Conservation (phyloP, 2,888 invertebrate genomes). For the Noctuana brunneofusca region DNA sequence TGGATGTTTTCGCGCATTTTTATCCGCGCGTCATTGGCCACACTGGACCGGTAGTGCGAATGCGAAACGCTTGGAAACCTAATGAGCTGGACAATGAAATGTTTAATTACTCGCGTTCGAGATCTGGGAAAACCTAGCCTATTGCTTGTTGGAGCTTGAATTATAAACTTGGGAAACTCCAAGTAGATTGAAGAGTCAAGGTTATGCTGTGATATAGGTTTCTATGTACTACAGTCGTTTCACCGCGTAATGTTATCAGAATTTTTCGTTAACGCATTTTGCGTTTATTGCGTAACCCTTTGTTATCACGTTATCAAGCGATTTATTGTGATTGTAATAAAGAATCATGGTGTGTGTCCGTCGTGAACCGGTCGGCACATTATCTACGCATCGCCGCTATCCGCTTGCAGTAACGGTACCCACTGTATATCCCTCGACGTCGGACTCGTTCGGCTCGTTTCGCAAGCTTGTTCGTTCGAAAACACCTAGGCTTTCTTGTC, state of each 20-base stretch:
- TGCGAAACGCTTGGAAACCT: conserved; percentile 43
- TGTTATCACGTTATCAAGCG: conserved; percentile 31
- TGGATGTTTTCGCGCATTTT: conserved; percentile 76
- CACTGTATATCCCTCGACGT: conserved; percentile 37
- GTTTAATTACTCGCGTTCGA: conserved; percentile 35
- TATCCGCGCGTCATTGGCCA: conserved; percentile 62
- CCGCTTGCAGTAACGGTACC: conserved; percentile 71
- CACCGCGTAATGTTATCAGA: conserved; percentile 19
- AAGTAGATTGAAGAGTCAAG: neutral
- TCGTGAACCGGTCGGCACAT: conserved; percentile 62
- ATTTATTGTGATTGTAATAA: conserved; percentile 30
- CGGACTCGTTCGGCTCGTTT: conserved; percentile 21
- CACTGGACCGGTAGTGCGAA: conserved; percentile 41
- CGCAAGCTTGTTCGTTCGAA: conserved; percentile 18
- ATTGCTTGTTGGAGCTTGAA: conserved; percentile 19
- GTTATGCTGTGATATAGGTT: neutral
- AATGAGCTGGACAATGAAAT: conserved; percentile 42
- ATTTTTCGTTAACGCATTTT: conserved; percentile 25
- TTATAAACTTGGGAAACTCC: conserved; percentile 8
- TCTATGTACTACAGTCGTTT: neutral
- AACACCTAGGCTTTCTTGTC: conserved; percentile 21
- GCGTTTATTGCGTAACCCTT: conserved; percentile 21
- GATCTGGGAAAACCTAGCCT: conserved; percentile 41
- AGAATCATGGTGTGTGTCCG: conserved; percentile 24
- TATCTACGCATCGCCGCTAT: conserved; percentile 66